phyloP scores from a whole-genome alignment of 30 jellyfish, hydroid and myxozoan genomes.

The Turritopsis rubra region DNA sequence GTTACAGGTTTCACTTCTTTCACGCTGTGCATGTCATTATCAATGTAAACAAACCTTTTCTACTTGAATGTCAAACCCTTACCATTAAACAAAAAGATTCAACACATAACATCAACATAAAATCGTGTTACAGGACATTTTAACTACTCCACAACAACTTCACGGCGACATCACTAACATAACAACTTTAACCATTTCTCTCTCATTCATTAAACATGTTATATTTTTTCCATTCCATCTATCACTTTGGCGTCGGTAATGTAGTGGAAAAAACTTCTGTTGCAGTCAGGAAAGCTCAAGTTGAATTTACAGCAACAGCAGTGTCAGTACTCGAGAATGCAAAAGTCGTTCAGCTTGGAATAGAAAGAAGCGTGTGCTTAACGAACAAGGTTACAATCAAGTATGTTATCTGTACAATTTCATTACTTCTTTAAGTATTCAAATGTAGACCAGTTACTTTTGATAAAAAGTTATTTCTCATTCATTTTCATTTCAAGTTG shows the following conservation, averaged over 20 bases:
- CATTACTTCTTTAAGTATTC: neutral
- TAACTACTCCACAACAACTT: conserved; percentile 14
- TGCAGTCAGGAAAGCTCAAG: conserved; percentile 34
- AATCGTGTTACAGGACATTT: neutral
- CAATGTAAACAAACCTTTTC: no score
- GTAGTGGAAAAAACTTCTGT: conserved; percentile 3
- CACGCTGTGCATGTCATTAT: no score
- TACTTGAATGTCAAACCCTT: no score
- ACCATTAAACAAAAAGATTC: no score
- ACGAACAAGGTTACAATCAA: conserved; percentile 38
- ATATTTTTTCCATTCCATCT: neutral
- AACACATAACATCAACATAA: neutral
- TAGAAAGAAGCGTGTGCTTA: conserved; percentile 55
- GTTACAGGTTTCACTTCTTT: no score
- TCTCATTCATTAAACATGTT: neutral
- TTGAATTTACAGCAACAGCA: conserved; percentile 84
- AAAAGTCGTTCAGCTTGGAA: conserved; percentile 70
- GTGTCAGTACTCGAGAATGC: conserved; percentile 81
- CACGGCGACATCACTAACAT: neutral
- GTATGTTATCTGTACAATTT: conserved; percentile 34
- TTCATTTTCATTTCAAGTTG: neutral
- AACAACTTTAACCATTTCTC: conserved; percentile 1
- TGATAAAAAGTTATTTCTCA: neutral
- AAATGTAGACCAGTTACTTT: no score
- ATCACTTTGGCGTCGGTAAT: neutral